Base-by-base conservation (phyloP, 1,140 invertebrate genomes). In the Ephestia elutella region DNA sequence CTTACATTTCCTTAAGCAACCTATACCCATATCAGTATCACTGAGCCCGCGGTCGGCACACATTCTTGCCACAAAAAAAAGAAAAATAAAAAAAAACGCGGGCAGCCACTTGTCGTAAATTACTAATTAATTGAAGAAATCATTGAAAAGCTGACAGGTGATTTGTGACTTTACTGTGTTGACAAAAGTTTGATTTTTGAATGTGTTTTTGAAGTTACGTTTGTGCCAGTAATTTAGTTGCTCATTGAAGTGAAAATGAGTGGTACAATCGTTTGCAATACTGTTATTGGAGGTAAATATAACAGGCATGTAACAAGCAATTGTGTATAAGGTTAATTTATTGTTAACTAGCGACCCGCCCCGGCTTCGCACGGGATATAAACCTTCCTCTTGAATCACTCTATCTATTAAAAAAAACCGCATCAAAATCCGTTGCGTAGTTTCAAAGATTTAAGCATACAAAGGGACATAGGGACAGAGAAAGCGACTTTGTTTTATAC, bases 61-160 rank as follows among this genome's bases (percentile, higher is more conserved):
- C 38, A 44, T 44, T 15, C 38, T 9, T 44, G 38, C 15, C 38
- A 44, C 13, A 44, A 44, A 44, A 44, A 44, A 15, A 15, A 15
- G 15, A 15, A 44, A 15, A 15, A 44, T 15, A 44, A 32, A 32
- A 32, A 32, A 32, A 32, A 8, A 5, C 13, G 0, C 38, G 13
- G 13, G 13, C n/a, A 15, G 5, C n/a, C 13, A 44, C 13, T 44
- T 44, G 38, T 44, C 13, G 38, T 44, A 44, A 44, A 44, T 44
- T 44, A 44, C n/a, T n/a, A 44, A 44, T 44, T 44, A 44, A 44
- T 44, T 44, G 38, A 44, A 44, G 38, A 44, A 44, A 15, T 17
- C 38, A 15, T 44, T 44, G 38, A 44, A 9, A 44, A 3, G 15
- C 1, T 15, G 5, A 13, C 38, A 44, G 2, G 38, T 44, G 38